phyloP scores from a whole-genome alignment of 2,113 vertebrate species.

The Lagopus leucura region DNA sequence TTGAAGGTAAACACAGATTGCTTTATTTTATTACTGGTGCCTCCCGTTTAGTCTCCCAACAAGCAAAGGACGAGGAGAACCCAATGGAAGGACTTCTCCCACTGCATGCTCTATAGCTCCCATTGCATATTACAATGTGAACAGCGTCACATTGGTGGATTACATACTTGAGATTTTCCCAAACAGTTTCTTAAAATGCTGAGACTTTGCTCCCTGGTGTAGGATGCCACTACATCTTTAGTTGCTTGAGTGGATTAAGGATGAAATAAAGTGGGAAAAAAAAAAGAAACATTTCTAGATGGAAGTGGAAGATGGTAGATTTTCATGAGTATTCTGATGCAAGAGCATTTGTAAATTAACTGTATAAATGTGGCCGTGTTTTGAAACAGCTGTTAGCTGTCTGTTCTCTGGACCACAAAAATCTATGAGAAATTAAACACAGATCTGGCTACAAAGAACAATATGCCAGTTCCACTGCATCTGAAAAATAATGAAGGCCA shows the following conservation, averaged over 20 bases:
- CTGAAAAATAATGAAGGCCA: neutral
- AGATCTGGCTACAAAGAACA: neutral
- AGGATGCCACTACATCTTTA: neutral
- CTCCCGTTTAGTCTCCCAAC: neutral
- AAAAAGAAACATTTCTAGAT: neutral
- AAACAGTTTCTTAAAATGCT: neutral
- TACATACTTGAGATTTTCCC: neutral
- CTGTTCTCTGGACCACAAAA: neutral
- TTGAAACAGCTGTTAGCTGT: neutral
- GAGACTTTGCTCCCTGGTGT: neutral
- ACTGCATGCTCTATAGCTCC: accelerated
- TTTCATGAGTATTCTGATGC: neutral
- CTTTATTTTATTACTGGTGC: neutral
- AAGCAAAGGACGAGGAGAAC: neutral
- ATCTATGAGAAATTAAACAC: neutral
- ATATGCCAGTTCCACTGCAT: neutral
- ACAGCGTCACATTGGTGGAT: accelerated
- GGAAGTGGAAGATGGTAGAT: neutral
- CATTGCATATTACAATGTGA: accelerated
- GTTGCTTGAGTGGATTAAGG: neutral
- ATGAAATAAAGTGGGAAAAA: neutral
- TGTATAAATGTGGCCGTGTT: neutral
- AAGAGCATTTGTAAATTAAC: neutral
- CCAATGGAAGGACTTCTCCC: neutral
- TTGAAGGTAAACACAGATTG: neutral